phyloP scores from a whole-genome alignment of 2,113 vertebrate genomes.

The Zosterops japonicus region DNA sequence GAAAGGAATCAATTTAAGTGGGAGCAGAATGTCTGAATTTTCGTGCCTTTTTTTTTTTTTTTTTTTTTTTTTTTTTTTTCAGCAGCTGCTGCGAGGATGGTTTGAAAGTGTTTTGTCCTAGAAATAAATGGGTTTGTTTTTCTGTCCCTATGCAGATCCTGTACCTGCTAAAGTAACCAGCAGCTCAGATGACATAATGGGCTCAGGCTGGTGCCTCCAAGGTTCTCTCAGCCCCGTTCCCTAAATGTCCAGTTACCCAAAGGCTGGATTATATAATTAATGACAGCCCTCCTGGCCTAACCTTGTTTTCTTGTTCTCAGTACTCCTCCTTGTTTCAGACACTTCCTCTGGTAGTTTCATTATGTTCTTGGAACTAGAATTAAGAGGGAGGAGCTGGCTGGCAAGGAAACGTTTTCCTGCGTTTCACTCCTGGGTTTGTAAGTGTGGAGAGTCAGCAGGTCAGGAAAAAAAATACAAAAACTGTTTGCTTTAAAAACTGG shows the following conservation, averaged over 20 bases:
- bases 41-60: neutral
- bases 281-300: conserved; percentile 17
- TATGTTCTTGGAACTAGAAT: conserved; percentile 61
- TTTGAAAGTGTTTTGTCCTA: neutral
- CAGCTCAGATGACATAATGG: conserved; percentile 18
- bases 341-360: conserved; percentile 65
- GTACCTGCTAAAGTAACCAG: neutral
- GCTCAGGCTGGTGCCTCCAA: neutral
- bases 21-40: neutral
- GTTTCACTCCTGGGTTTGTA: neutral
- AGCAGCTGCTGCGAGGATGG: neutral
- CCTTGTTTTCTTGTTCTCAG: conserved; percentile 56
- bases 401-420: conserved; percentile 10
- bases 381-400: conserved; percentile 62
- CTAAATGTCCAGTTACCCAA: conserved; percentile 16
- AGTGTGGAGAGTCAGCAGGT: neutral
- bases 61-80: neutral
- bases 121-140: neutral
- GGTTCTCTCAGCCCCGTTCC: neutral
- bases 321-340: conserved; percentile 62
- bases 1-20: neutral
- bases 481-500: neutral
- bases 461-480: neutral
- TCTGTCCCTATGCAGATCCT: neutral
- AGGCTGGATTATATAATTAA: conserved; percentile 57